Base-by-base conservation (phyloP, 2,888 invertebrate species). In the Halictus ligatus region DNA sequence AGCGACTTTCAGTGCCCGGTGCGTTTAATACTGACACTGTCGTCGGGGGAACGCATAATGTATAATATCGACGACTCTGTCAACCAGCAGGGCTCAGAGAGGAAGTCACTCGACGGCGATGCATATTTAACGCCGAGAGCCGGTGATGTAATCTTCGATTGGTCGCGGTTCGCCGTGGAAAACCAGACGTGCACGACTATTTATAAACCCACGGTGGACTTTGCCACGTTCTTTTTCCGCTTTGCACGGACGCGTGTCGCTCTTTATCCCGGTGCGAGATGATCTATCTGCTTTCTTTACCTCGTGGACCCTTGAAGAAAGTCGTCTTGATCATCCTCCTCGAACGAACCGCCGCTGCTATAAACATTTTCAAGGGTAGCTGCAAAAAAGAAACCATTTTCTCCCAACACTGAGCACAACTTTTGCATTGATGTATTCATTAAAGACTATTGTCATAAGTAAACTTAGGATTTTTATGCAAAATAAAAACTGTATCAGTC, bases 91-190 rank as follows among this genome's bases (percentile, higher is more conserved):
- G 29, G 15, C 64, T 18, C 18, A 35, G 69, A 12, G 40, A 50
- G 83, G 58, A 78, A 78, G 69, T 72, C 25, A 5, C 12, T 18
- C n/a, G 69, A 4, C 48, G 76, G 46, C 75, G 84, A 84, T 79
- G 54, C 72, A 29, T 84, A 79, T 48, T 81, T 79, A 75, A 73
- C 25, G 72, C 46, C 5, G 77, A 72, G 54, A 64, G 72, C 35
- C 67, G 54, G 60, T 87, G 80, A 81, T 84, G 80, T 54, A 84
- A 75, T 89, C 80, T 74, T 78, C 74, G 83, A 77, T 77, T 76
- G 83, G 64, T 43, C 67, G 74, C 73, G 69, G 75, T 60, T 29
- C 8, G 54, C 10, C 43, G 58, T 15, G n/a, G 80, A 82, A 75
- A 81, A 67, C 69, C 67, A 60, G 82, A 73, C 54, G 64, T 29